A percentile compares a stretch with the other conserved stretches of the same genome.
These are phyloP conservation scores for Telmatochromis brachygnathus DNA, from an alignment of 2,113 vertebrate genomes.

Conservation along the genomic window DNA sequence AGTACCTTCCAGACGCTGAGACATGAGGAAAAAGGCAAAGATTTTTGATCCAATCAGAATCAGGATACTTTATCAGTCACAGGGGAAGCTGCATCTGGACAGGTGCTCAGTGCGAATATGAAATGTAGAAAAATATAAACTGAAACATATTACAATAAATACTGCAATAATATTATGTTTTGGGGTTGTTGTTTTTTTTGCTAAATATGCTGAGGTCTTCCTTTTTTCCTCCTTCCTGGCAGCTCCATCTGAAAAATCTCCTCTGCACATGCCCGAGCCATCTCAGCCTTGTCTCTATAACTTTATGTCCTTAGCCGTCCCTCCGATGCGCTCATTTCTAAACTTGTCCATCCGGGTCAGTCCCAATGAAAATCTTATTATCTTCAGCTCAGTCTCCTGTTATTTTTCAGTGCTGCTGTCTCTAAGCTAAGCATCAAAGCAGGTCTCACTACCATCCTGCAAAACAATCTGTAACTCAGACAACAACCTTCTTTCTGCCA, in stretches of 20 bases:
- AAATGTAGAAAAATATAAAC: no score
- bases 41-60: neutral
- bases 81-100: no score
- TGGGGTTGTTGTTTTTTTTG: neutral
- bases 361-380: neutral
- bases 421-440: neutral
- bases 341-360: neutral
- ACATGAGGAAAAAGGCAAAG: neutral
- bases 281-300: neutral
- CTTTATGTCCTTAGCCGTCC: neutral
- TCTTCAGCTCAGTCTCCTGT: rapidly evolving
- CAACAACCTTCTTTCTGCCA: neutral
- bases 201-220: neutral
- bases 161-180: no score
- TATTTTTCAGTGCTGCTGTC: neutral
- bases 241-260: neutral
- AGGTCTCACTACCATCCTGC: rapidly evolving
- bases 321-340: neutral
- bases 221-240: neutral
- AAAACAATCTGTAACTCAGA: neutral
- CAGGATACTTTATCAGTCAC: no score
- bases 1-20: rapidly evolving
- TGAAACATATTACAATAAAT: no score
- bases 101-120: no score
- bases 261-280: neutral